phyloP scores from a whole-genome alignment of 2,113 vertebrate genomes.

The Strigops habroptila region DNA sequence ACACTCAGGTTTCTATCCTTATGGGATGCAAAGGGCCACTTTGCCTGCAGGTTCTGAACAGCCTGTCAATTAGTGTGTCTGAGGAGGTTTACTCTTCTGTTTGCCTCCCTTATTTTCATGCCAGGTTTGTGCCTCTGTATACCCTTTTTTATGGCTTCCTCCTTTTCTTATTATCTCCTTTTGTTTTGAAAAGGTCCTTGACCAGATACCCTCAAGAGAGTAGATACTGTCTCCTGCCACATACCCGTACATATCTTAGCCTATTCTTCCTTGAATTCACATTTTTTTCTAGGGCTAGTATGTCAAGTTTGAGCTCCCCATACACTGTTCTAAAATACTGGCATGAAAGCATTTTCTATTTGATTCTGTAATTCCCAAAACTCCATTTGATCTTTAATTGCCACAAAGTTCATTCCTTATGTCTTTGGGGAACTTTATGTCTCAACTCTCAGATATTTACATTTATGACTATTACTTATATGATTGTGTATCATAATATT shows the following conservation, averaged over 20 bases:
- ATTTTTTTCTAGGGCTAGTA: neutral
- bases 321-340: neutral
- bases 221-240: neutral
- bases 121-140: neutral
- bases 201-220: neutral
- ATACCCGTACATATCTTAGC: neutral
- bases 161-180: neutral
- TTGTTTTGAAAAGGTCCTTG: neutral
- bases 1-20: neutral
- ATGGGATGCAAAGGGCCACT: neutral
- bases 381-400: neutral
- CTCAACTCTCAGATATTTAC: neutral
- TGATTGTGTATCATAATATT: neutral
- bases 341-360: neutral
- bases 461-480: neutral
- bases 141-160: neutral
- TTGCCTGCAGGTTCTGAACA: neutral
- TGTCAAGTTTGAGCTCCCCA: neutral
- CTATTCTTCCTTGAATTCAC: neutral
- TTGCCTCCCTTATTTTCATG: neutral
- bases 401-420: neutral
- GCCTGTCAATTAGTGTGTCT: neutral
- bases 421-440: neutral
- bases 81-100: neutral
- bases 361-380: neutral